Percentiles rank a stretch among this genome's conserved stretches.
phyloP scores from a whole-genome alignment of 1,140 invertebrate species.

The Drosophila leontia region DNA sequence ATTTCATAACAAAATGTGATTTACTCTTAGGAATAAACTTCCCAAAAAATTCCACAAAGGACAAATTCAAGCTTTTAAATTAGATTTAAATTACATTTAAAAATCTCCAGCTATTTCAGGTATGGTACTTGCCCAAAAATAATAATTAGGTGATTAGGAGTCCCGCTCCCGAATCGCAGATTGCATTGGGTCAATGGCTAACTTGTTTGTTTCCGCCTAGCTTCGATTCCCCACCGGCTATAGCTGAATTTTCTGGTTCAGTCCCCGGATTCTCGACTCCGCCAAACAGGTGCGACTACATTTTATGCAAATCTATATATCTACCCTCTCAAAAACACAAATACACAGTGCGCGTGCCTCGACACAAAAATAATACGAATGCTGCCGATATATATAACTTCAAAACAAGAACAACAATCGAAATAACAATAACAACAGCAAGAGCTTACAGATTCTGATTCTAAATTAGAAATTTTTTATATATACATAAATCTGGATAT shows the following conservation, averaged over 20 bases:
- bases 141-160: conserved; percentile 22
- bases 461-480: conserved; percentile 19
- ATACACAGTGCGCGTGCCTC: conserved; percentile 48
- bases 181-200: conserved; percentile 52
- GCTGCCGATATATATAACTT: conserved; percentile 10
- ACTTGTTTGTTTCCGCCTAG: conserved; percentile 39
- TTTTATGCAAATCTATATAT: conserved; percentile 72
- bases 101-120: neutral
- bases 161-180: conserved; percentile 7
- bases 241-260: conserved; percentile 21
- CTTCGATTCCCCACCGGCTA: conserved; percentile 1
- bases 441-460: conserved; percentile 37
- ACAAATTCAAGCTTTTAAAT: neutral
- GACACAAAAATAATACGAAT: conserved; percentile 34
- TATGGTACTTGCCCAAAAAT: neutral
- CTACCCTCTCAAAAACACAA: conserved; percentile 27
- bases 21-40: no score
- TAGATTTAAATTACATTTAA: neutral
- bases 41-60: neutral
- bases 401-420: conserved; percentile 39
- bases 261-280: conserved; percentile 23
- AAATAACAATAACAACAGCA: conserved; percentile 46
- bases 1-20: no score
- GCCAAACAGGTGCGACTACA: conserved; percentile 77
- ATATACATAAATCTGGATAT: conserved; percentile 24